Evolutionary conservation across 1,140 invertebrate species (phyloP).

Genomic region (Drosophila triauraria): DNA sequence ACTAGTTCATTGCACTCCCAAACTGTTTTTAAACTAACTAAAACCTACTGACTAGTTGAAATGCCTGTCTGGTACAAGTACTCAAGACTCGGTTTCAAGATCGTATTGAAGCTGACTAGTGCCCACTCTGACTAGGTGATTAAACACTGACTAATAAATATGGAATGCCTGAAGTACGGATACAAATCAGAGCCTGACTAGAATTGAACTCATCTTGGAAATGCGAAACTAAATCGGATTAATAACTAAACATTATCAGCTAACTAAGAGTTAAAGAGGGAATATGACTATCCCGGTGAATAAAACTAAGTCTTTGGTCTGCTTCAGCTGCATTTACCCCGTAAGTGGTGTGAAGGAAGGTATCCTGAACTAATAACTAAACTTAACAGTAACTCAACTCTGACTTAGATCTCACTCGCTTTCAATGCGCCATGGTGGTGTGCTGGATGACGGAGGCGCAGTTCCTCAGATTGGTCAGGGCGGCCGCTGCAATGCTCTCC

Average conservation of each 20-base stretch:
- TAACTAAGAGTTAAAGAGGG: slow-evolving; percentile 51
- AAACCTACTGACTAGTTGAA: slow-evolving; percentile 51
- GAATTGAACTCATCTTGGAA: slow-evolving; percentile 63
- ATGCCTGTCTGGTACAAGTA: slow-evolving; percentile 40
- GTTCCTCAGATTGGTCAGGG: slow-evolving; percentile 81
- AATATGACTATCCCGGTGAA: slow-evolving; percentile 28
- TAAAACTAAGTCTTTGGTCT: slow-evolving; percentile 76
- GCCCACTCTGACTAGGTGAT: slow-evolving; percentile 24
- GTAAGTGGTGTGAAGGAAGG: background rate
- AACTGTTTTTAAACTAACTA: slow-evolving; percentile 28
- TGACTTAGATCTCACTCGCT: slow-evolving; percentile 50
- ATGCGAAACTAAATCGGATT: slow-evolving; percentile 28
- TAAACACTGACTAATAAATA: slow-evolving; percentile 52
- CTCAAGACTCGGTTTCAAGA: slow-evolving; percentile 42
- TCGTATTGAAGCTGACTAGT: slow-evolving; percentile 76
- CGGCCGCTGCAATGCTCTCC: slow-evolving; percentile 84
- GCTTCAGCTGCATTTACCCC: slow-evolving; percentile 68
- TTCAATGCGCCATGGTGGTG: slow-evolving; percentile 81
- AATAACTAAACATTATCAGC: slow-evolving; percentile 47
- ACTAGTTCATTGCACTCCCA: slow-evolving; percentile 42
- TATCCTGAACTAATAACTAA: slow-evolving; percentile 47
- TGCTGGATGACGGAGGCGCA: slow-evolving; percentile 84
- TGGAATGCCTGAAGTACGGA: slow-evolving; percentile 64
- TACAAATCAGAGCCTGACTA: slow-evolving; percentile 57
- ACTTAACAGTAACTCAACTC: slow-evolving; percentile 50